Evolutionary conservation across 2,888 invertebrate genomes (phyloP).

Genomic region (Sarcophaga variegata): DNA sequence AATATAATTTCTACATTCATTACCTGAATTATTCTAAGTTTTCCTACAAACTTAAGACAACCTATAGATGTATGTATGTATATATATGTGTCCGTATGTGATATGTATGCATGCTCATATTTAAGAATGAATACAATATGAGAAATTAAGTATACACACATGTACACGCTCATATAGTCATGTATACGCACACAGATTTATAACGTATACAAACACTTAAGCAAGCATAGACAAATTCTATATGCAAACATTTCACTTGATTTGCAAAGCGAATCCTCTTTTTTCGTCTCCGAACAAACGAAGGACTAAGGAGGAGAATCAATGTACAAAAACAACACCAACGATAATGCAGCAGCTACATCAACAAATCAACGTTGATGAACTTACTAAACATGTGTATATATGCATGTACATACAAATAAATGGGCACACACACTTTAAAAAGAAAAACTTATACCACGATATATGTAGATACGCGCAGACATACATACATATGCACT

Average conservation of each 20-base stretch:
- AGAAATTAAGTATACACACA: constrained; percentile 41
- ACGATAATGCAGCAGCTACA: constrained; percentile 56
- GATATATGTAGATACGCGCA: neutral
- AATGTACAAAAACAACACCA: constrained; percentile 33
- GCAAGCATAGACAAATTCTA: constrained; percentile 81
- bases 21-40: no score
- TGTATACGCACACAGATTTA: constrained; percentile 72
- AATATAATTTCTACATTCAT: no score
- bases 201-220: constrained; percentile 79
- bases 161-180: constrained; percentile 73
- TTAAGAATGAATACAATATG: constrained; percentile 49
- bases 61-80: neutral
- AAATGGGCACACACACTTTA: neutral
- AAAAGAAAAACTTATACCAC: no score
- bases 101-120: constrained; percentile 47
- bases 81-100: constrained; percentile 68
- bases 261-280: constrained; percentile 77
- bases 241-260: constrained; percentile 81
- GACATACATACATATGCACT: neutral
- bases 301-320: constrained; percentile 44
- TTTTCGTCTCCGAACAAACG: constrained; percentile 26
- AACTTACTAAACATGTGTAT: neutral
- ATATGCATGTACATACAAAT: constrained; percentile 5
- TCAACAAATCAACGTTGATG: constrained; percentile 12
- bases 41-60: no score